Percentiles rank a stretch among this genome's conserved stretches.
Conservation (phyloP, 2,113 vertebrate species). For the Acanthochromis polyacanthus region DNA sequence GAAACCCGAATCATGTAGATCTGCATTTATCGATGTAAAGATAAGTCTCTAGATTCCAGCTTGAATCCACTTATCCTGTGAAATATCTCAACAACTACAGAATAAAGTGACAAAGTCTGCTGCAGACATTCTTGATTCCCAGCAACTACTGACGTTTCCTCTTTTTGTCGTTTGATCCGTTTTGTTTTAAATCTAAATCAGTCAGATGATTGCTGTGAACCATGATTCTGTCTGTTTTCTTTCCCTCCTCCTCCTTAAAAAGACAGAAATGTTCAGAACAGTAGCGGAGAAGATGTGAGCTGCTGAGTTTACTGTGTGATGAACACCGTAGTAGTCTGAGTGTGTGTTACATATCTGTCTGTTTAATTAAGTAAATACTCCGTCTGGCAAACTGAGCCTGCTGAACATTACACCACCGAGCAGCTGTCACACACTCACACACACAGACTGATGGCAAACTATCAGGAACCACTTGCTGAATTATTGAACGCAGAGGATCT, state of each 20-base stretch:
- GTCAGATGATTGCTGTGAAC: no score
- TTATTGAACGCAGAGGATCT: constrained; percentile 67
- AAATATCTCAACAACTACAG: not conserved
- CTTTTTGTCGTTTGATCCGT: no score
- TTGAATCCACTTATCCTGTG: no score
- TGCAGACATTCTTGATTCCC: no score
- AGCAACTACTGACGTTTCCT: no score
- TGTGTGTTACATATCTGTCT: constrained; percentile 51
- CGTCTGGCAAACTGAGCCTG: constrained; percentile 66
- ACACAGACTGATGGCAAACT: constrained; percentile 38
- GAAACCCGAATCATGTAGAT: no score
- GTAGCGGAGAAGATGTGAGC: not conserved
- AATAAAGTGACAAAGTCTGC: not conserved
- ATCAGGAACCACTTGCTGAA: constrained; percentile 69
- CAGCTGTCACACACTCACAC: constrained; percentile 58
- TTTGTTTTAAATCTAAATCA: no score
- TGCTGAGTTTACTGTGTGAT: constrained; percentile 6
- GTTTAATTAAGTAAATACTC: constrained; percentile 77
- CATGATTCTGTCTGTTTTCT: no score
- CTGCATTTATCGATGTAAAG: no score
- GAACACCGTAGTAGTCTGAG: constrained; percentile 13
- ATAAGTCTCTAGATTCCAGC: no score
- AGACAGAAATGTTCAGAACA: no score
- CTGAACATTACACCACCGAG: constrained; percentile 72
- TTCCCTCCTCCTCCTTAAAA: no score